Evolutionary conservation across 1,140 invertebrate genomes (phyloP), one percentile per base, ranked within the genome.

Genomic region (Diachasma alloeum): DNA sequence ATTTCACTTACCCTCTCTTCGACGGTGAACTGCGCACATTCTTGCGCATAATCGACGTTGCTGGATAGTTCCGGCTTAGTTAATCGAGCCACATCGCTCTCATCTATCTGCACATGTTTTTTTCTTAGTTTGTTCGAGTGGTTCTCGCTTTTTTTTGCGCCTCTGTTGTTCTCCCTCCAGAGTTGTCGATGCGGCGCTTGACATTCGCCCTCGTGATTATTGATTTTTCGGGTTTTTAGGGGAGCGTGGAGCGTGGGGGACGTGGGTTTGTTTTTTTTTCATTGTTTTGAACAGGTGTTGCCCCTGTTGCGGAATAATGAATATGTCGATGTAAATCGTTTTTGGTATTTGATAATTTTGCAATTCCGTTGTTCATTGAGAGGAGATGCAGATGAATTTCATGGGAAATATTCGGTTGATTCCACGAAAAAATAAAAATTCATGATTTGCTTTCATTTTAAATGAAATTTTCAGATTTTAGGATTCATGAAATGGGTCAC

Each of bases 1-100:
- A 72, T 72, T 72, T 72, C 71, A 72, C 48, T 74, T 44, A 67
- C 63, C 73, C 31, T 42, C 59, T 72, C 69, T n/a, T 42, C 56
- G 3, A 67, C 26, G 26, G 53, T n/a, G 37, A 31, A 6, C 36
- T 78, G 76, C 76, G 76, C 76, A 78, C 76, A 78, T 78, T 78
- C 76, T 78, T 78, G 76, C 76, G 76, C 76, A 78, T 67, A 69
- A 72, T 59, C 31, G 69, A 48, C 36, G 68, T 9, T 46, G 69
- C 0, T 72, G 22, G 10, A 48, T 72, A 48, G 44, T 72, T 72
- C 15, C 24, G 59, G 59, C 24, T 63, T 31, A 31, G 31, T 31
- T 63, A 63, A 63, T 63, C 59, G 59, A 26, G 24, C 59, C 24
- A 19, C 59, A 63, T 63, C 59, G 59, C 26, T 63, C 19, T 63